phyloP scores from a whole-genome alignment of 2,113 vertebrate genomes.

The Gymnorhina tibicen region DNA sequence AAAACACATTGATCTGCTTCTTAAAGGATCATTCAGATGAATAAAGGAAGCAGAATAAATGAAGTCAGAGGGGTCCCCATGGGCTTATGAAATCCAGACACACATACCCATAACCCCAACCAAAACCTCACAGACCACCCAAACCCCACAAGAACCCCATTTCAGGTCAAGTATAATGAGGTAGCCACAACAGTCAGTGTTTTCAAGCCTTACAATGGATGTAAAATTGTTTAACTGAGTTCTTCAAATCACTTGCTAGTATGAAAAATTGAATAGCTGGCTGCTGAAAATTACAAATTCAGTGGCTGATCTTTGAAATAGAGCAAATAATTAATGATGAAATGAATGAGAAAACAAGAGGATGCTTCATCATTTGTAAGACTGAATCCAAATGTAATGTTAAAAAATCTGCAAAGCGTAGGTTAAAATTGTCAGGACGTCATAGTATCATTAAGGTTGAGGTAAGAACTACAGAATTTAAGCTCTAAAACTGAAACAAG shows the following conservation, averaged over 20 bases:
- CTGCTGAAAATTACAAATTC: neutral
- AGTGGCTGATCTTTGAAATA: neutral
- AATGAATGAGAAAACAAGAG: neutral
- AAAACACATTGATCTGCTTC: neutral
- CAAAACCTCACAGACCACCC: neutral
- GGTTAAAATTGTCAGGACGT: neutral
- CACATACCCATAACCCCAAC: rapidly evolving
- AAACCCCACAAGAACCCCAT: rapidly evolving
- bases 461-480: neutral
- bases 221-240: neutral
- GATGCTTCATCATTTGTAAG: neutral
- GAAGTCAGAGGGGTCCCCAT: neutral
- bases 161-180: neutral
- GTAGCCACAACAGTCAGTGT: rapidly evolving
- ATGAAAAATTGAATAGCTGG: neutral
- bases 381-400: neutral
- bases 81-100: neutral
- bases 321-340: neutral
- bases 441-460: neutral
- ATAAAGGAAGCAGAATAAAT: neutral
- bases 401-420: neutral
- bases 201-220: neutral
- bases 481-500: neutral
- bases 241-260: neutral
- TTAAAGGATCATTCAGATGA: neutral